Evolutionary conservation across 2,888 invertebrate species (phyloP).

Genomic region (Zele albiditarsus): DNA sequence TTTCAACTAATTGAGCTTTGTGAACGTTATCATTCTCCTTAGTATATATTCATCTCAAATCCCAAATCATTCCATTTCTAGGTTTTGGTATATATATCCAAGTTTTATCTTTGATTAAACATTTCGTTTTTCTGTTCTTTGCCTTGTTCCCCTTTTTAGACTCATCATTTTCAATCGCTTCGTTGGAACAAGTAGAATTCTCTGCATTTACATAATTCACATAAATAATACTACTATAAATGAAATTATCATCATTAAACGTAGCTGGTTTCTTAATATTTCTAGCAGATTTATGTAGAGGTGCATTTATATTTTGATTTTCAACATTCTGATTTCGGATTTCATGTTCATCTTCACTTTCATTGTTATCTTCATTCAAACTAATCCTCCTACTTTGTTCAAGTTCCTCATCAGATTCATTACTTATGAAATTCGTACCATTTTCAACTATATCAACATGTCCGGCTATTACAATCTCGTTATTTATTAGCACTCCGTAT

Average conservation of each 20-base stretch:
- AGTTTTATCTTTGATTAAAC: slow-evolving; percentile 6
- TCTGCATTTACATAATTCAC: slow-evolving; percentile 57
- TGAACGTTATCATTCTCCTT: slow-evolving; percentile 40
- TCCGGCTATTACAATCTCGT: slow-evolving; percentile 53
- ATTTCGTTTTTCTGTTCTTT: slow-evolving; percentile 7
- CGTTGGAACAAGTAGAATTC: slow-evolving; percentile 56
- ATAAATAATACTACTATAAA: slow-evolving; percentile 47
- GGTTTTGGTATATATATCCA: slow-evolving; percentile 42
- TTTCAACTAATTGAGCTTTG: slow-evolving; percentile 49
- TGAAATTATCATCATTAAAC: too few species aligned
- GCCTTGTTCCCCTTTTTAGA: slow-evolving; percentile 1
- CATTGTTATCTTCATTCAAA: too few species aligned
- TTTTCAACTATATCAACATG: slow-evolving; percentile 58
- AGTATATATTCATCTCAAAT: slow-evolving; percentile 49
- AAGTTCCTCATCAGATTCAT: too few species aligned
- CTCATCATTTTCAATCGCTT: slow-evolving; percentile 54
- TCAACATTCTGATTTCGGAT: too few species aligned
- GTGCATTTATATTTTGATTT: too few species aligned
- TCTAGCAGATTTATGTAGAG: too few species aligned
- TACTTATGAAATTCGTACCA: slow-evolving; percentile 34
- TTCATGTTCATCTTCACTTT: too few species aligned
- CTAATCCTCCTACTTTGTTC: too few species aligned
- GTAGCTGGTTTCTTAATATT: too few species aligned
- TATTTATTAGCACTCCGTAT: slow-evolving; percentile 57
- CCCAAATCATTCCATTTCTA: slow-evolving; percentile 38